Conservation (phyloP, 2,113 vertebrate genomes). For the Perognathus longimembris region DNA sequence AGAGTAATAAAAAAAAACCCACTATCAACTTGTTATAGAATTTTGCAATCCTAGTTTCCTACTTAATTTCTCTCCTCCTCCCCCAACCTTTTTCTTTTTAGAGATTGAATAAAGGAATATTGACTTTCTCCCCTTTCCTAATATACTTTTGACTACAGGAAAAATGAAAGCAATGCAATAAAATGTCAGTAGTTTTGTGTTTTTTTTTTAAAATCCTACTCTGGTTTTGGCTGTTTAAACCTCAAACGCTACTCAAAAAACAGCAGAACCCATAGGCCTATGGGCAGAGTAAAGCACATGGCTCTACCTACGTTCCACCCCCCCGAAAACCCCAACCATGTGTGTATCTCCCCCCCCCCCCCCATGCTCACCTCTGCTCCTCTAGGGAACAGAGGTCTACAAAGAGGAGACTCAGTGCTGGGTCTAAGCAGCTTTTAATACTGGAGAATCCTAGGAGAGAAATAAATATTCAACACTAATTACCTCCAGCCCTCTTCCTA, state of each 20-base stretch:
- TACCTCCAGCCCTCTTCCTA: not conserved
- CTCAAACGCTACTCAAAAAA: not conserved
- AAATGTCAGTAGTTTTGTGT: not conserved
- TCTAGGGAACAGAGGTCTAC: not conserved
- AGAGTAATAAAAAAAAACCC: not conserved
- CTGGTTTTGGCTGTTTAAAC: not conserved
- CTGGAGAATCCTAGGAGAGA: constrained; percentile 13
- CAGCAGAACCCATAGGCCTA: not conserved
- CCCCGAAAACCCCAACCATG: not conserved
- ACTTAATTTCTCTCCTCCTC: not conserved
- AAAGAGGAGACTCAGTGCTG: not conserved
- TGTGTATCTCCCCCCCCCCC: not conserved
- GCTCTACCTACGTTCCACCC: not conserved
- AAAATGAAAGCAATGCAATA: constrained; percentile 8
- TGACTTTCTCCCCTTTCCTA: not conserved
- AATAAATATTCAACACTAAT: not conserved
- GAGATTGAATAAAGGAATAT: not conserved
- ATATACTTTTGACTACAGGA: not conserved
- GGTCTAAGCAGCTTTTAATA: not conserved
- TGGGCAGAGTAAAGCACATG: not conserved
- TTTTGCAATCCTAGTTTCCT: not conserved
- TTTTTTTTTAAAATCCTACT: not conserved
- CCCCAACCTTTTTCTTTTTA: not conserved
- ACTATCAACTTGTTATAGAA: not conserved
- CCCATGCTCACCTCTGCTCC: not conserved